Base-by-base conservation (phyloP, 2,888 invertebrate genomes). In the Agonopterix heracliana region DNA sequence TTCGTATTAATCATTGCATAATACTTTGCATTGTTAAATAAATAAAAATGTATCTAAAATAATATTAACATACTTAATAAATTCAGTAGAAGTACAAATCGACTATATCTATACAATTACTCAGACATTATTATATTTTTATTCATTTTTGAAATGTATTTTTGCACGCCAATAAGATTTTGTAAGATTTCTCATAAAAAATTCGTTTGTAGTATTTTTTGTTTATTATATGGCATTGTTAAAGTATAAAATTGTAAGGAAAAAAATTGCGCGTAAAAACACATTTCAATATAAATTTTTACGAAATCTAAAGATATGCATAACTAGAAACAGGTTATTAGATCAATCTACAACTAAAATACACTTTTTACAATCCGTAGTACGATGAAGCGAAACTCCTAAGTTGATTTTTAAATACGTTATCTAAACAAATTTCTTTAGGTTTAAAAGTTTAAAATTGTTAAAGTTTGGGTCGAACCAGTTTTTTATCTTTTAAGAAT, bases 271-370 rank as follows among this genome's bases (percentile, higher is more conserved):
- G 45, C 38, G n/a, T 14, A 63, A 64, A 68, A 68, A 69, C 61
- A 64, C 60, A 59, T 66, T 58, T 58, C 47, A 57, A 59, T 65
- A 68, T 63, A 63, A 69, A 73, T 79, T n/a, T n/a, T 41, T 78
- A 81, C 68, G 76, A 81, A 84, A 78, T 82, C 83, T 86, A 86
- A 68, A 79, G 86, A 87, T 88, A 87, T 86, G 86, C 85, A 81
- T 84, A 83, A 73, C 81, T 85, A 84, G 79, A 86, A 86, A 85
- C 81, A 80, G 77, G 78, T 80, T 81, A 83, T 81, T 85, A 83
- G 70, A 75, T 78, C 65, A 66, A 73, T 79, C 87, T 88, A 88
- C 81, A 79, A 78, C 85, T 87, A 88, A 26, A 86, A 85, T 87
- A 87, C 81, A 86, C 81, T 87, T 87, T 88, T 80, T 88, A 87